Base-by-base conservation (phyloP, 2,888 invertebrate species). In the Taphrorychus bicolor region DNA sequence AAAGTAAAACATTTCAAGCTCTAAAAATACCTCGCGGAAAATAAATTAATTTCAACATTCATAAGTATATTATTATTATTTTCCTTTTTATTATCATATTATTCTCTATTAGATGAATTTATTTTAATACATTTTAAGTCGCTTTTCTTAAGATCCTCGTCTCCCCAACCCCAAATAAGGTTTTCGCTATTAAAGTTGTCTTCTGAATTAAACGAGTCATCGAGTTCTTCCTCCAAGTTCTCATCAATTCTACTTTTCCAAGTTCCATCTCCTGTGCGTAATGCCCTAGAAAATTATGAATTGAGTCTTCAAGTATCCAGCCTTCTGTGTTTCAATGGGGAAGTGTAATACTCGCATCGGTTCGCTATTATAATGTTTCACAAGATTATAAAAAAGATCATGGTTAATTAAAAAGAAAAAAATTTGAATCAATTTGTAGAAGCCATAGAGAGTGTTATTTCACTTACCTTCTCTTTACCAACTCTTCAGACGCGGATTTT, bases 101-200 rank as follows among this genome's bases (percentile, higher is more conserved):
- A n/a, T 62, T 78, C 57, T 42, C 76, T 73, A 71, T 78, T 78
- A 17, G 70, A n/a, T 77, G 52, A n/a, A 40, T 48, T 66, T 70
- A 56, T 69, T 73, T 22, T n/a, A n/a, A 78, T 75, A 68, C 75
- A 73, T 5, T 72, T 61, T n/a, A 77, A 72, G 32, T 93, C 92
- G 57, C 91, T 90, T 1, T 85, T 85, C 0, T 85, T 82, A 87
- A 94, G 89, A 73, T 93, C 93, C 65, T 83, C 80, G 77, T 94
- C 94, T 32, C 90, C 92, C 94, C 93, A 94, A 0, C 94, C 94
- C 93, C 93, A 94, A n/a, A 87, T 78, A 2, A 19, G 22, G n/a
- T 52, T 7, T 54, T 79, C 72, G n/a, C 79, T 75, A 72, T 75
- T 17, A 16, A 72, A 14, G 16, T 14, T 5, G 4, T 3, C 45